Percentiles rank a stretch among this genome's conserved stretches.
Conservation (phyloP, 2,797 vertebrate species). For the Smutsia gigantea region DNA sequence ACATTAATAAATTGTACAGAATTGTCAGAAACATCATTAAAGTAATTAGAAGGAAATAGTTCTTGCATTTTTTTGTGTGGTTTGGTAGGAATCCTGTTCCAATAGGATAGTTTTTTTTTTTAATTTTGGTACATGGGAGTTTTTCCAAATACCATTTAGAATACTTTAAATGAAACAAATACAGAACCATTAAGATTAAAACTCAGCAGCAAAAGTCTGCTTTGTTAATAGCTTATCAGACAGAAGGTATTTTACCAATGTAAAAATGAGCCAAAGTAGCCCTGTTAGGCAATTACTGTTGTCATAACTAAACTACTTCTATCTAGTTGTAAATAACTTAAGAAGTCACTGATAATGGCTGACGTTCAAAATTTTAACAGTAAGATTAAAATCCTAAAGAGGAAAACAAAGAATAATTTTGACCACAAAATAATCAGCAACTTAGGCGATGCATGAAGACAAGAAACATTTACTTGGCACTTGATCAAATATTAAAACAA, state of each 20-base stretch:
- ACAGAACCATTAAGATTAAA: conserved; percentile 16
- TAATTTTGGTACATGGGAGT: background rate
- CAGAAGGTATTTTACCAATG: background rate
- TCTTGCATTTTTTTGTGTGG: background rate
- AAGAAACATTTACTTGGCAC: background rate
- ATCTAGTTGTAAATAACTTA: background rate
- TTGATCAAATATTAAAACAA: background rate
- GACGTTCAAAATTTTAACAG: background rate
- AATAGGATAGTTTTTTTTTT: background rate
- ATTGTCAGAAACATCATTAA: conserved; percentile 20
- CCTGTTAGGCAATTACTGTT: background rate
- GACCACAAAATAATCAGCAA: background rate
- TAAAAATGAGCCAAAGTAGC: background rate
- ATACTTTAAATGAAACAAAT: background rate
- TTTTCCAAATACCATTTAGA: background rate
- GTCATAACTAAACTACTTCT: background rate
- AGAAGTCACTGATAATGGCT: background rate
- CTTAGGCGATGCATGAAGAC: background rate
- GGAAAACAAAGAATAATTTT: background rate
- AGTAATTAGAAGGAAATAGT: background rate
- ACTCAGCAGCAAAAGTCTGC: background rate
- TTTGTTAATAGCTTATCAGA: background rate
- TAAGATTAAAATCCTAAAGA: background rate
- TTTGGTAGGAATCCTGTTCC: background rate
- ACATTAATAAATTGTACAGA: background rate